Base-by-base conservation (phyloP, 2,113 vertebrate species). In the Chelonoidis abingdonii region DNA sequence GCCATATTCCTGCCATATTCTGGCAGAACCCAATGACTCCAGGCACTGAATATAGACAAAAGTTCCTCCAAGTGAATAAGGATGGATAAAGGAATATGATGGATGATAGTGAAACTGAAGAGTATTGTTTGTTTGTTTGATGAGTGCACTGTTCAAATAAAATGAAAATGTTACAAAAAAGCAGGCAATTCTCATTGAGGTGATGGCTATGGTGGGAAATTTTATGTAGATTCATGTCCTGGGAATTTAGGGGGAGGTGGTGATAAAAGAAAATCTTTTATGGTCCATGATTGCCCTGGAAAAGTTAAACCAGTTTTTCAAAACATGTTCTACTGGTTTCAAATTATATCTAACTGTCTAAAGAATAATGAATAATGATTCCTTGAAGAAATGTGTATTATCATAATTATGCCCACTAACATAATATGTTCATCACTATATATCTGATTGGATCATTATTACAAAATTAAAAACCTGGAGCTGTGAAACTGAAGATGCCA, bases 381-480 rank as follows among this genome's bases (percentile, higher is more conserved):
- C 92, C 87, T 95, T 82, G 69, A 96, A 97, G 86, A 81, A 75
- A 93, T 83, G 2, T 90, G 95, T 76, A 82, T 95, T 95, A 96
- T 27, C 93, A 94, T 95, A 95, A 96, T 94, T 95, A 86, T 89
- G 31, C 56, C 96, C 47, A 94, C 95, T 93, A 92, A 86, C 88
- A 97, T 95, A 93, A 84, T 80, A 38, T 75, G 29, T 86, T 96
- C 76, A 90, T 96, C 78, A 80, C 56, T 95, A 79, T 57, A 31
- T 50, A 84, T 93, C 56, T 94, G 87, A 96, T 96, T 96, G 92
- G 80, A 27, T 96, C 91, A 22, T 1, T 92, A 93, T 47, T 16
- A 44, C 31, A 86, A 38, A 80, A 92, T 94, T 84, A 89, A 95
- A 97, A 94, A 56, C 88, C 72, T 84, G 80, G 87, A 95, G 78